phyloP scores from a whole-genome alignment of 1,140 invertebrate genomes.

The Macrobrachium nipponense region DNA sequence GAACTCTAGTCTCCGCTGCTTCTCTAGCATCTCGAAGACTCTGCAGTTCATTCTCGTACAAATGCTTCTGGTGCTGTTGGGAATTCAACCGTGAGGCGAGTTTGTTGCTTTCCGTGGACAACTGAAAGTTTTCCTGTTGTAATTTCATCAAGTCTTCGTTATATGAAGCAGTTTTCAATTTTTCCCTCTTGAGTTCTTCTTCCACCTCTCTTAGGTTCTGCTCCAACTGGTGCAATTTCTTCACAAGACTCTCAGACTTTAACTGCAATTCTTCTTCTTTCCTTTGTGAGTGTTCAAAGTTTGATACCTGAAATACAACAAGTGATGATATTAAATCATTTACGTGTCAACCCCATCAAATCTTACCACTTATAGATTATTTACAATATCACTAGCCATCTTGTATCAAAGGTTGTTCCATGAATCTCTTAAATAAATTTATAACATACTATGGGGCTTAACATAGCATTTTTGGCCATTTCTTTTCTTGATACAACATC shows the following conservation, averaged over 20 bases:
- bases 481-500: too few relatives aligned
- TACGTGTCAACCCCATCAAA: not conserved
- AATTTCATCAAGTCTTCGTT: slow-evolving; percentile 17
- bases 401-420: too few relatives aligned
- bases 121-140: slow-evolving; percentile 43
- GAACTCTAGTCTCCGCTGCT: slow-evolving; percentile 17
- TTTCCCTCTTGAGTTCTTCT: slow-evolving; percentile 6
- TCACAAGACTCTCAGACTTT: slow-evolving; percentile 20
- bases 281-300: slow-evolving; percentile 9
- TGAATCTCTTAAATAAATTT: too few relatives aligned
- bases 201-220: slow-evolving; percentile 5
- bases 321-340: not conserved
- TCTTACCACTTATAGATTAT: not conserved
- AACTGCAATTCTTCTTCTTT: slow-evolving; percentile 17
- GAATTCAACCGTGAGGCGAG: slow-evolving; percentile 6
- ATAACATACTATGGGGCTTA: too few relatives aligned
- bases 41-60: slow-evolving; percentile 41
- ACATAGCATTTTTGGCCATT: too few relatives aligned
- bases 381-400: too few relatives aligned
- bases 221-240: slow-evolving; percentile 4
- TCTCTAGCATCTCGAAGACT: slow-evolving; percentile 35
- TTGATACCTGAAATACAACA: slow-evolving; percentile 23
- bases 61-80: slow-evolving; percentile 38
- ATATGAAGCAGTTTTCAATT: not conserved
- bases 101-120: slow-evolving; percentile 23